These are phyloP conservation scores for Heteractis magnifica DNA, from an alignment of 92 coral and sea anemone species.

Conservation along the genomic window DNA sequence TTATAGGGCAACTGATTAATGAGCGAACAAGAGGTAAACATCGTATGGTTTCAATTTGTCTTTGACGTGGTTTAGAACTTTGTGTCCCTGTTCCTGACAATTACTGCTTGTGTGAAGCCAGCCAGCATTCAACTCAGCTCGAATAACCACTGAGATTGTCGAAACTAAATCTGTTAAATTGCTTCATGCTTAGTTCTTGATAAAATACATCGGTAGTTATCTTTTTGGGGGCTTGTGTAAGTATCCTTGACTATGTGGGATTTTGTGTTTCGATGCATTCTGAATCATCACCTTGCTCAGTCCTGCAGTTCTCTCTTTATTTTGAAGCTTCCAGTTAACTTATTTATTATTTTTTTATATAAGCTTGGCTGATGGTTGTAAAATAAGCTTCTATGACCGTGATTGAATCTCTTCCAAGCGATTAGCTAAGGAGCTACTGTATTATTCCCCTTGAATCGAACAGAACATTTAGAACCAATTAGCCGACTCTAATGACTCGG, in stretches of 20 bases:
- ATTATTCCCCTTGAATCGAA: constrained; percentile 31
- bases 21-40: neutral
- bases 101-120: neutral
- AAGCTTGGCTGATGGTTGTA: neutral
- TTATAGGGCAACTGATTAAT: neutral
- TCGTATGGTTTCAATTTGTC: neutral
- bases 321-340: neutral
- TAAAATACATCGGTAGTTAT: constrained; percentile 2
- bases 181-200: neutral
- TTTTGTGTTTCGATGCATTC: neutral
- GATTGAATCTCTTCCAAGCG: neutral
- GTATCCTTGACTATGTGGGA: neutral
- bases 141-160: neutral
- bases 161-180: neutral
- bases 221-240: neutral
- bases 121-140: neutral
- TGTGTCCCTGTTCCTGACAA: constrained; percentile 16
- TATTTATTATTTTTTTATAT: neutral
- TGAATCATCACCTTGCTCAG: too few relatives aligned
- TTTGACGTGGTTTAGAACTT: constrained; percentile 1
- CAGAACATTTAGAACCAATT: constrained; percentile 78
- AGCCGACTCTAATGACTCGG: constrained; percentile 64
- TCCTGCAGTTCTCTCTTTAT: neutral
- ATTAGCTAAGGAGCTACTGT: neutral
- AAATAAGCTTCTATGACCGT: neutral